Conservation (phyloP, 2,797 vertebrate genomes). For the Danio jaintianensis region DNA sequence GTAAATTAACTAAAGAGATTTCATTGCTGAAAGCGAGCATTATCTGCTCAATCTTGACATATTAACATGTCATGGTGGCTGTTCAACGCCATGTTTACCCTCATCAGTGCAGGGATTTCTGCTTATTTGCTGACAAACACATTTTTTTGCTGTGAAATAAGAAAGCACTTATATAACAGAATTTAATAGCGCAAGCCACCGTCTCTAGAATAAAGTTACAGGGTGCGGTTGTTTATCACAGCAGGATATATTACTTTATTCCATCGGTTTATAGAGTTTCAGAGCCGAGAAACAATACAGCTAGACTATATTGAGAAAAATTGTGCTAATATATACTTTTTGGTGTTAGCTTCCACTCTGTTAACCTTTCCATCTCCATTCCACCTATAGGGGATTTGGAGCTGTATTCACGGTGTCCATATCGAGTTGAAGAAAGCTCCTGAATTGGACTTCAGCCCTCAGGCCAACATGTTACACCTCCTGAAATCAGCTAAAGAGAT, state of each 20-base stretch:
- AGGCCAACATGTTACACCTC: constrained; percentile 97
- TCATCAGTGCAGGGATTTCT: constrained; percentile 19
- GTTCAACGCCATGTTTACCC: constrained; percentile 16
- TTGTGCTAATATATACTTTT: constrained; percentile 45
- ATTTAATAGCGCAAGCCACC: background rate
- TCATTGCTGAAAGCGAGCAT: constrained; percentile 11
- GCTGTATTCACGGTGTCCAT: constrained; percentile 97
- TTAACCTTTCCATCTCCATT: constrained; percentile 15
- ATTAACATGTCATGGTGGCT: constrained; percentile 30
- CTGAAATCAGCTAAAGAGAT: constrained; percentile 94
- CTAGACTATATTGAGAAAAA: constrained; percentile 41
- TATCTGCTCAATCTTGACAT: constrained; percentile 39
- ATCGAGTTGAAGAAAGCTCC: constrained; percentile 96
- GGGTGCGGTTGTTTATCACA: constrained; percentile 45
- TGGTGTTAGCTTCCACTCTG: constrained; percentile 33
- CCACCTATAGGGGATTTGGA: constrained; percentile 90
- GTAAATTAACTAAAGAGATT: constrained; percentile 44
- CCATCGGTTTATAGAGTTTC: constrained; percentile 34
- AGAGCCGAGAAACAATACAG: constrained; percentile 12
- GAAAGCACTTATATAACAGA: constrained; percentile 27
- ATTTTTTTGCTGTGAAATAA: constrained; percentile 32
- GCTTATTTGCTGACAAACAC: constrained; percentile 30
- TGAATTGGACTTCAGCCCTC: constrained; percentile 91
- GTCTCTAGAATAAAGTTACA: constrained; percentile 33
- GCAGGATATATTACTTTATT: constrained; percentile 43